A percentile compares a stretch with the other conserved stretches of the same genome.
Evolutionary conservation across 2,113 vertebrate genomes (phyloP).

Genomic region (Sphyrna mokarran): DNA sequence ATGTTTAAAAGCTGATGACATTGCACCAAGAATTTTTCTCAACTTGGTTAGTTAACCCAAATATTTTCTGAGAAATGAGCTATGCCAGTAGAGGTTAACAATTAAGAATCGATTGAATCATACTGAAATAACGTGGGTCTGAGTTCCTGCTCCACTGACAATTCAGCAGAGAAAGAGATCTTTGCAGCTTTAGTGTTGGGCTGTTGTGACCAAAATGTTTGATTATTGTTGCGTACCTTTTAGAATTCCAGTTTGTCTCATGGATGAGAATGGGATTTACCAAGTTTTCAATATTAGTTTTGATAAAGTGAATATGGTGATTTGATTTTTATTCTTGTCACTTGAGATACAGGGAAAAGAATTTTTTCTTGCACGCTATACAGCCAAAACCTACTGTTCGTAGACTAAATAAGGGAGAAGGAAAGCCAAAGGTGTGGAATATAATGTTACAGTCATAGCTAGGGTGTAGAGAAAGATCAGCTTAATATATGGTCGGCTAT

Average conservation of each 20-base stretch:
- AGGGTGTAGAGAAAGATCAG: no score
- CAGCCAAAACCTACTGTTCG: no score
- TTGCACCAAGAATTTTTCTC: not conserved
- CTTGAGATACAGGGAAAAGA: no score
- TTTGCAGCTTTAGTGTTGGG: not conserved
- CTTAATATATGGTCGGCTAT: no score
- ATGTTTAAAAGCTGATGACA: not conserved
- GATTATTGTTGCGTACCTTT: not conserved
- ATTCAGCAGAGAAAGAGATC: not conserved
- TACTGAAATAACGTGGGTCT: not conserved
- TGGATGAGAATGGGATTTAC: not conserved
- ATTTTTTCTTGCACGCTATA: no score
- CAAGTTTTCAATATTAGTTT: not conserved
- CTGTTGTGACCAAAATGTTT: not conserved
- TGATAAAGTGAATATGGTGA: not conserved
- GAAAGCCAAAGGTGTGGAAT: no score
- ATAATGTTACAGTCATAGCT: no score
- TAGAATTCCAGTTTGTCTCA: not conserved
- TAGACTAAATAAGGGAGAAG: no score
- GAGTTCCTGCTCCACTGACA: not conserved
- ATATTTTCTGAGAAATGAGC: not conserved
- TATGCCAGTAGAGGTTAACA: not conserved
- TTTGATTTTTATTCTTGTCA: no score
- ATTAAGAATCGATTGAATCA: not conserved
- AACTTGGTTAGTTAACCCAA: not conserved